Evolutionary conservation across 2,797 vertebrate species (phyloP), one percentile per base, ranked within the genome.

Genomic region (Spheniscus humboldti): DNA sequence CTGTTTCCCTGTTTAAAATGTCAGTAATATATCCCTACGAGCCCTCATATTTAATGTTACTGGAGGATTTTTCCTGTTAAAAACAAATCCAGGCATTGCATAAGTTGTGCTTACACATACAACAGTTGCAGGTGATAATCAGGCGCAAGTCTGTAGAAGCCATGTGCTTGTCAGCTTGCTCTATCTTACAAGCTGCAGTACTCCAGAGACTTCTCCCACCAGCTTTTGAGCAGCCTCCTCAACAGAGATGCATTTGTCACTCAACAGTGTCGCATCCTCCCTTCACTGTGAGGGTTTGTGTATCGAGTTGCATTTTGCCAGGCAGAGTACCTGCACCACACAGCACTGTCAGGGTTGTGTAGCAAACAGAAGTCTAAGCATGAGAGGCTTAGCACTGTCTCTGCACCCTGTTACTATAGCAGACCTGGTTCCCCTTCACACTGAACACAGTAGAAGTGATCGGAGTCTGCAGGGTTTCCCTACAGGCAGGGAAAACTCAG

Each of bases 371-470:
- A 55, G 4, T 41, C 66, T 45, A 93, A 86, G 91, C 88, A 90
- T 1, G 9, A 47, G 13, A 31, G 27, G 80, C 96, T 95, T 39
- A 88, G 88, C 47, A 81, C 91, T 43, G 30, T 69, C 77, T 90
- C 27, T 52, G 47, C 50, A 81, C 77, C 87, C 79, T 33, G 3
- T 73, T 89, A 41, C 55, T 96, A 7, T 56, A 90, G 90, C 94
- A 97, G 91, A 96, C 78, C 90, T 86, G 95, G 94, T 88, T 96
- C 89, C 89, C 82, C 92, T 97, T 95, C 96, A 71, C 64, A 81
- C 86, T 88, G 87, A 86, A 63, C 66, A 95, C 92, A 97, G 94
- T 2, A 56, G 76, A 97, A 97, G 94, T 81, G 95, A 96, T 90
- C 31, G 8, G 43, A 92, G 85, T 87, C 96, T 95, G 90, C 88